These are phyloP conservation scores for Linnaemya tessellans DNA, from an alignment of 2,888 invertebrate species.

Conservation along the genomic window DNA sequence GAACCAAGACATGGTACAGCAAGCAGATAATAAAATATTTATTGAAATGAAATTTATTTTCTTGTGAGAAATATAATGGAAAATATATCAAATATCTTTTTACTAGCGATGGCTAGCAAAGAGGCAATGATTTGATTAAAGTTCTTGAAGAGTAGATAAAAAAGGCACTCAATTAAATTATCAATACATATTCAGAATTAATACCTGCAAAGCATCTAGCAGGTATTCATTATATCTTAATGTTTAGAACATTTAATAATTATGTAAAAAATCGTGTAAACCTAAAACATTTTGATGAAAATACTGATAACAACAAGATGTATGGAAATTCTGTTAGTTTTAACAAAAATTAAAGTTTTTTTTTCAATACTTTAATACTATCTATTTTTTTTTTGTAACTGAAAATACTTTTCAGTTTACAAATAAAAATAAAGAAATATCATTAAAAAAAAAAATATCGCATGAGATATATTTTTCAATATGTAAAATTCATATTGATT, in stretches of 20 bases:
- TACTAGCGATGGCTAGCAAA: background rate
- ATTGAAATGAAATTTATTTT: constrained; percentile 61
- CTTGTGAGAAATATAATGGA: constrained; percentile 24
- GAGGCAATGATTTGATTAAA: constrained; percentile 1
- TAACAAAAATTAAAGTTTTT: no score
- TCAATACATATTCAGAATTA: background rate
- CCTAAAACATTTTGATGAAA: background rate
- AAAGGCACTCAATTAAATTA: background rate
- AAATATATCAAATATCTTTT: constrained; percentile 56
- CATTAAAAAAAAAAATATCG: no score
- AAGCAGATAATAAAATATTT: constrained; percentile 62
- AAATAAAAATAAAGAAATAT: no score
- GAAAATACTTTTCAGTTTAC: no score
- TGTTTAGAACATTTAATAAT: background rate
- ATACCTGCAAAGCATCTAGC: background rate
- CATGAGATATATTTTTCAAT: no score
- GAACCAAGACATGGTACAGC: constrained; percentile 1
- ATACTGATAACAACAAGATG: no score
- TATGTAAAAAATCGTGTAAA: background rate
- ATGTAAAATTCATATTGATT: no score
- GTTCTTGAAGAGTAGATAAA: constrained; percentile 6
- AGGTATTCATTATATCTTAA: no score
- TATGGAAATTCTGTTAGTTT: no score
- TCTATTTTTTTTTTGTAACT: no score
- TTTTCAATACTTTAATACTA: no score